Base-by-base conservation (phyloP, 2,113 vertebrate species). In the Phaethornis superciliosus region DNA sequence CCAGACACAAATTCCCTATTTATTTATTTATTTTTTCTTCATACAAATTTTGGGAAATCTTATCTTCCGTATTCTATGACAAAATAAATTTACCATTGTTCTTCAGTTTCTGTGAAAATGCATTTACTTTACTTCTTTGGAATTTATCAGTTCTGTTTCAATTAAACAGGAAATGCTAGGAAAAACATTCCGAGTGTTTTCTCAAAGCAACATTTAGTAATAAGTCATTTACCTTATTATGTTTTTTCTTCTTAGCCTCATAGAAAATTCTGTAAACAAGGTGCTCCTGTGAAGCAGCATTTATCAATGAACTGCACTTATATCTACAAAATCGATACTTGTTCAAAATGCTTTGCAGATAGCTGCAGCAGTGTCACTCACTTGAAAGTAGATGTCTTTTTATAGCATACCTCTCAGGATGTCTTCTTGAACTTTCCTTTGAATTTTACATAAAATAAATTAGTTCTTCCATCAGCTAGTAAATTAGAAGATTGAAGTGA, bases 391-490 rank as follows among this genome's bases (percentile, higher is more conserved):
- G 51, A 3, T 68, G 15, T 64, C 88, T 85, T 85, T 90, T 93
- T 82, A 88, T 78, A 89, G 69, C 78, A 54, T 30, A 40, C n/a
- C 75, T 93, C 76, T 94, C 56, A 33, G 77, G 42, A 40, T 75
- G 56, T 92, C 74, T 62, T 76, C 90, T 92, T 85, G 63, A 92
- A 74, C 64, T 90, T 92, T 85, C 72, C 55, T 90, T 83, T 88
- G 69, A 86, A 86, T 94, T 94, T 88, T 90, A 55, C 79, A 90
- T 96, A 85, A 93, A 93, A 79, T 85, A 95, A 96, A 85, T 88
- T 35, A 84, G 42, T 80, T 13, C 85, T 91, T 92, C 83, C 46
- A 68, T 87, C 65, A 81, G 74, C 19, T 60, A 75, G 84, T 77
- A 93, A 90, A 92, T 93, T 65, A 94, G 78, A 94, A 89, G 71